Base-by-base conservation (phyloP, 1,140 invertebrate species). In the Branchinecta lindahli region DNA sequence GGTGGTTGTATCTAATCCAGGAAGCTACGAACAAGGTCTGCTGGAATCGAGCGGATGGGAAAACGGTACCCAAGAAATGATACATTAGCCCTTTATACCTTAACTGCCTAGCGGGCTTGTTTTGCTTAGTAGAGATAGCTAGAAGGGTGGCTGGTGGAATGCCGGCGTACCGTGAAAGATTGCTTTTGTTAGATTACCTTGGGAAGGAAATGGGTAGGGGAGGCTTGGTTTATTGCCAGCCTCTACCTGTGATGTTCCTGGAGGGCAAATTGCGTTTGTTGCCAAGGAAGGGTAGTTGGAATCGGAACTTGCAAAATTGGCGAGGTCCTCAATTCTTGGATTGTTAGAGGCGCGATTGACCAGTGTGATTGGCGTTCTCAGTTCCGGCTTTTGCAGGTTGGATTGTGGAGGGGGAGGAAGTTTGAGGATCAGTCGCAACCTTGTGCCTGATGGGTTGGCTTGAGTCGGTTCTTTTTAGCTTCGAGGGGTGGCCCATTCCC, bases 141-240 rank as follows among this genome's bases (percentile, higher is more conserved):
- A 61, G 52, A 61, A 61, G 52, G 52, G 52, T 61, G 18, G 52
- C 18, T 12, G 6, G 12, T 61, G 52, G 52, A 61, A 61, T 61
- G 52, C 52, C 52, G 52, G 18, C 52, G 18, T 12, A 61, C 52
- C 52, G 52, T 61, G 52, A 61, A 61, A 61, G 52, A 15, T 61
- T 12, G 52, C 52, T 20, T 61, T 61, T 61, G 52, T 61, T 61
- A 15, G 18, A 61, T 61, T 61, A 20, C 52, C 52, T 20, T 61
- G 12, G 52, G 52, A 61, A 61, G 52, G 52, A 61, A 61, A 61
- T 61, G 52, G 52, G 52, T 61, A 61, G 52, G 18, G 52, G 52
- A 20, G 52, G 52, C 18, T 15, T 61, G 18, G 12, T 33, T 33
- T 33, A 33, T 33, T 33, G 33, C 33, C 33, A 33, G 33, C 5